These are phyloP conservation scores for Onychomys arenicola DNA, from an alignment of 2,797 vertebrate genomes.

Conservation along the genomic window DNA sequence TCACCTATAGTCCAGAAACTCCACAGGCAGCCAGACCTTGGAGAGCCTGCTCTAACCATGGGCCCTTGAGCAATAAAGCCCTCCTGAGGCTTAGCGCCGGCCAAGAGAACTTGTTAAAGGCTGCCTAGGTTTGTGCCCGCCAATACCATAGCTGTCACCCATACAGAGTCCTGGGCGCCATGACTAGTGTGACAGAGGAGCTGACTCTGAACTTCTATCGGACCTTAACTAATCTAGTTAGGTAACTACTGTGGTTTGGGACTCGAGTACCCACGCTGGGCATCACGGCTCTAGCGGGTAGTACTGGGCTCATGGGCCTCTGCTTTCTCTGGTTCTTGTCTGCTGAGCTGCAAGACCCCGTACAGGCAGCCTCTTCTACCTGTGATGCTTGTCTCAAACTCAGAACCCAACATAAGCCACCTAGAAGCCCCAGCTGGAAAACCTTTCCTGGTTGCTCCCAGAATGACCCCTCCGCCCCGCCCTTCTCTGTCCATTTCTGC, in stretches of 20 bases:
- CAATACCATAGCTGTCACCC: background rate
- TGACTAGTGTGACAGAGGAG: background rate
- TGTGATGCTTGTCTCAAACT: background rate
- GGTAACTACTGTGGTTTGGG: background rate
- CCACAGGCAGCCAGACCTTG: background rate
- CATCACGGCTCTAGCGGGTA: background rate
- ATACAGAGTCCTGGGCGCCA: background rate
- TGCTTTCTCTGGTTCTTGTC: background rate
- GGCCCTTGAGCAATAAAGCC: constrained; percentile 22
- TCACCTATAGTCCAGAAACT: constrained; percentile 37
- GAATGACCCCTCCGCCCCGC: background rate
- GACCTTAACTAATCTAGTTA: constrained; percentile 34
- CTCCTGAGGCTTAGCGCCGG: background rate
- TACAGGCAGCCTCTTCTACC: background rate
- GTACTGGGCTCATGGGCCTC: background rate
- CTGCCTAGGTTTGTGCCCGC: background rate
- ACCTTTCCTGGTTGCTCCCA: background rate
- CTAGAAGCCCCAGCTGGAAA: background rate
- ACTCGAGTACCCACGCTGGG: background rate
- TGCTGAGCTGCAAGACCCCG: background rate
- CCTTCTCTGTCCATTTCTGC: background rate
- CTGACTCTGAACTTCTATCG: background rate
- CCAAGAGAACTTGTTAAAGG: background rate
- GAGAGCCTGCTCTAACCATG: background rate
- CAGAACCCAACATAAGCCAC: background rate